Conservation (phyloP, 1,140 invertebrate species). For the Drosophila sturtevanti region DNA sequence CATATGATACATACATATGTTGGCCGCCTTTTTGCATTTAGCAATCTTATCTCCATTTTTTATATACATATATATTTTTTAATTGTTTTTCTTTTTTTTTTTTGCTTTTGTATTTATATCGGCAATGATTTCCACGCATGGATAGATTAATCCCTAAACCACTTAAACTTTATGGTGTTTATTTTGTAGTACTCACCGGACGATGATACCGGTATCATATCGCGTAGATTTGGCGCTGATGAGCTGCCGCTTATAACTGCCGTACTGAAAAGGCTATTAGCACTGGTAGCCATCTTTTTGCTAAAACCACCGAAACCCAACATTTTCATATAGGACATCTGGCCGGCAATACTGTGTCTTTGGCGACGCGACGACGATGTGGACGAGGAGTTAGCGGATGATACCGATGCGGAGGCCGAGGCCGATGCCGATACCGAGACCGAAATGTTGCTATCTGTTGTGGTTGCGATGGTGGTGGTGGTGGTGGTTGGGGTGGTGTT, state of each 20-base stretch:
- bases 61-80: too few species aligned
- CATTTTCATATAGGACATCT: conserved; percentile 95
- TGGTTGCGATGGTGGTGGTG: conserved; percentile 64
- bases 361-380: conserved; percentile 88
- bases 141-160: not conserved
- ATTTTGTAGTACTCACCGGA: conserved; percentile 86
- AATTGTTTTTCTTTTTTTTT: too few species aligned
- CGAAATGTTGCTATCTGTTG: conserved; percentile 79
- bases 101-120: too few species aligned
- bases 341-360: conserved; percentile 95
- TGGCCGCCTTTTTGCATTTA: too few species aligned
- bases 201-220: conserved; percentile 90
- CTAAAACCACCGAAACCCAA: conserved; percentile 87
- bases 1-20: too few species aligned
- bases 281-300: conserved; percentile 88
- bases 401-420: conserved; percentile 71
- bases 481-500: conserved; percentile 56
- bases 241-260: conserved; percentile 96
- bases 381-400: conserved; percentile 74
- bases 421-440: conserved; percentile 71
- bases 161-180: not conserved
- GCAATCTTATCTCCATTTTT: too few species aligned
- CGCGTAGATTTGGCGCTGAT: conserved; percentile 93
- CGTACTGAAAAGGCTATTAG: conserved; percentile 94
- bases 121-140: too few species aligned